Evolutionary conservation across 2,888 invertebrate species (phyloP).

Genomic region (Seira musarum): DNA sequence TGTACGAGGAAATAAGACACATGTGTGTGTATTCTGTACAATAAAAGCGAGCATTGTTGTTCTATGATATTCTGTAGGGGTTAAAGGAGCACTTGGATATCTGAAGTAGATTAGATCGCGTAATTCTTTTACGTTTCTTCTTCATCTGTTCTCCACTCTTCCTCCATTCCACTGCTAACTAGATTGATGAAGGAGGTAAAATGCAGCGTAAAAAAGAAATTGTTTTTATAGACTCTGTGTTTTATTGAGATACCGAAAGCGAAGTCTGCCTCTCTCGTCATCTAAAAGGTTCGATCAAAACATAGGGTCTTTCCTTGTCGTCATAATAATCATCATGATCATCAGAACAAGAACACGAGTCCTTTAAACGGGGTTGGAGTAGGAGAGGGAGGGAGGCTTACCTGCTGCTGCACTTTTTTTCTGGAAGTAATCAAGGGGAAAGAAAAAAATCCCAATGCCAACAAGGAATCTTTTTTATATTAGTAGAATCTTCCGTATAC

Average conservation of each 20-base stretch:
- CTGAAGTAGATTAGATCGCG: slow-evolving; percentile 45
- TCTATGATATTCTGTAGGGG: slow-evolving; percentile 31
- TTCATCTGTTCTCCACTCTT: slow-evolving; percentile 29
- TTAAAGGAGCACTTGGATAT: slow-evolving; percentile 38
- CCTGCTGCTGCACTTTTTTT: slow-evolving; percentile 52
- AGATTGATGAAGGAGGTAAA: slow-evolving; percentile 26
- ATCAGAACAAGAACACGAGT: too few species aligned
- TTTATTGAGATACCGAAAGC: slow-evolving; percentile 51
- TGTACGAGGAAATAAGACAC: slow-evolving; percentile 18
- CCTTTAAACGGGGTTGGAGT: slow-evolving; percentile 45
- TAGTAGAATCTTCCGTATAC: too few species aligned
- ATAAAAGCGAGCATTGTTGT: background rate
- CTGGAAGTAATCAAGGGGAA: slow-evolving; percentile 42
- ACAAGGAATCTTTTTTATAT: slow-evolving; percentile 32
- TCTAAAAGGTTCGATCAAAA: slow-evolving; percentile 21
- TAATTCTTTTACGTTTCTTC: slow-evolving; percentile 39
- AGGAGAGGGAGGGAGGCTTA: slow-evolving; percentile 48
- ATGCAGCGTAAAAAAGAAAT: slow-evolving; percentile 31
- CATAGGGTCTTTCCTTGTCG: slow-evolving; percentile 17
- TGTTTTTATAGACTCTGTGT: slow-evolving; percentile 28
- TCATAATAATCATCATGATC: background rate
- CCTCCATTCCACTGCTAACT: slow-evolving; percentile 25
- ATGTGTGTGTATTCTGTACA: slow-evolving; percentile 12
- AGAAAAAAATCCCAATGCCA: slow-evolving; percentile 14
- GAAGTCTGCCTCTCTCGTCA: slow-evolving; percentile 18